Evolutionary conservation across 2,113 vertebrate species (phyloP).

Genomic region (Uria aalge): DNA sequence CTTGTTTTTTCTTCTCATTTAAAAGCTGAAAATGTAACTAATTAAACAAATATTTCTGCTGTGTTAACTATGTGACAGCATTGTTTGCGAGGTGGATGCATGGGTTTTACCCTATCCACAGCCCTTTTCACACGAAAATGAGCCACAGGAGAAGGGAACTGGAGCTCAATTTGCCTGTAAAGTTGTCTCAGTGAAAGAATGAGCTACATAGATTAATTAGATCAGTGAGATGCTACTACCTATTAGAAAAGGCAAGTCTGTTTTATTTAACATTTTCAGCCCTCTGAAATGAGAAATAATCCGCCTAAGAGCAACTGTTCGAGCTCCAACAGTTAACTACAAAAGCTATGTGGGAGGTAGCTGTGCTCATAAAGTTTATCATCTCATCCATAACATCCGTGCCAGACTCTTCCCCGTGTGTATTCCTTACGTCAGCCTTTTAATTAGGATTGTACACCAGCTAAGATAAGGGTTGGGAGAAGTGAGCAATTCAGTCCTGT

Average conservation of each 20-base stretch:
- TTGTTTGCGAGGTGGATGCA: neutral
- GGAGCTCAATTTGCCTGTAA: neutral
- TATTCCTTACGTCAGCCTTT: conserved; percentile 52
- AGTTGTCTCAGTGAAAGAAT: neutral
- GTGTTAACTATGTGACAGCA: conserved; percentile 16
- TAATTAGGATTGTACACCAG: conserved; percentile 34
- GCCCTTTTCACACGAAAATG: neutral
- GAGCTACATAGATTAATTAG: conserved; percentile 32
- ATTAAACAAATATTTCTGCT: conserved; percentile 67
- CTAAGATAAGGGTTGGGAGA: neutral
- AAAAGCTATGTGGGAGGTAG: conserved; percentile 54
- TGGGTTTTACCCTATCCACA: neutral
- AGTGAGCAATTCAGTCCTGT: conserved; percentile 8
- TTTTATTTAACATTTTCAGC: neutral
- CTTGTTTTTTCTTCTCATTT: conserved; percentile 70
- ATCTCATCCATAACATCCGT: conserved; percentile 35
- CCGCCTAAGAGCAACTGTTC: neutral
- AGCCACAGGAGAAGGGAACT: neutral
- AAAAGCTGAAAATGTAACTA: conserved; percentile 69
- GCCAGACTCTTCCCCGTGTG: conserved; percentile 11
- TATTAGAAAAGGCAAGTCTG: neutral
- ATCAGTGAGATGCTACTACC: neutral
- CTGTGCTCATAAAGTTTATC: conserved; percentile 51
- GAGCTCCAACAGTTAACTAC: conserved; percentile 33
- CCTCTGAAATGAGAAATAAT: neutral